Evolutionary conservation across 1,140 invertebrate species (phyloP).

Genomic region (Nixonia krombeini): DNA sequence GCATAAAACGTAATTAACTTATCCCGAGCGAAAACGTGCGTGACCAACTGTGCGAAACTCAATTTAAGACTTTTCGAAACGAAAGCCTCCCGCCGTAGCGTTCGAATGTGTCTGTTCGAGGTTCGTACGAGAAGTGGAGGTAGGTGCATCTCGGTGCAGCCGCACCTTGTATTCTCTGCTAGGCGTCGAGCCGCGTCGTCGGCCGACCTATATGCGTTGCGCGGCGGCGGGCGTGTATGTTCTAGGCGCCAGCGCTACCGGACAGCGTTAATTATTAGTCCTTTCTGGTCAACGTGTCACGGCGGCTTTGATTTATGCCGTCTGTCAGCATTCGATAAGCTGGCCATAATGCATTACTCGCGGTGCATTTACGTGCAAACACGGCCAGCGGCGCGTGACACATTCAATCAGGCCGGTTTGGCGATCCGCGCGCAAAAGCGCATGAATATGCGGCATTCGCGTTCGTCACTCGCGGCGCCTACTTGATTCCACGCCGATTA

Average conservation of each 20-base stretch:
- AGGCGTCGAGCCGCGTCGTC: background rate
- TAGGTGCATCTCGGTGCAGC: background rate
- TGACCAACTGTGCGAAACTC: no score
- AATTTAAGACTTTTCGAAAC: no score
- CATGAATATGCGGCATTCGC: slow-evolving; percentile 45
- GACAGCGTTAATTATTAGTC: slow-evolving; percentile 52
- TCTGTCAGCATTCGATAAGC: slow-evolving; percentile 56
- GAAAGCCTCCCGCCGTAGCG: no score
- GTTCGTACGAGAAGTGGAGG: no score
- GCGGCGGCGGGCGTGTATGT: background rate
- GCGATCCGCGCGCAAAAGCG: slow-evolving; percentile 27
- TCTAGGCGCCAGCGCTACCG: slow-evolving; percentile 44
- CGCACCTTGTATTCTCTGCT: background rate
- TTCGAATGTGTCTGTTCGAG: no score
- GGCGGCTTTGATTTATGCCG: slow-evolving; percentile 55
- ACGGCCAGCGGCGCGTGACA: slow-evolving; percentile 45
- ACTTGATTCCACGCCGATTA: slow-evolving; percentile 16
- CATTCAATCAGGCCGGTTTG: slow-evolving; percentile 52
- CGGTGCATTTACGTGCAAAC: slow-evolving; percentile 41
- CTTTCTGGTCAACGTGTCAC: slow-evolving; percentile 37
- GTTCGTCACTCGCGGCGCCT: slow-evolving; percentile 32
- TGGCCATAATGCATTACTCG: slow-evolving; percentile 54
- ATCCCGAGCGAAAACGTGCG: no score
- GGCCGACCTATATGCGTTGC: background rate
- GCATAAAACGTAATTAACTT: no score